Evolutionary conservation across 2,113 vertebrate genomes (phyloP), one percentile per base, ranked within the genome.

Genomic region (Brachirus orientalis): DNA sequence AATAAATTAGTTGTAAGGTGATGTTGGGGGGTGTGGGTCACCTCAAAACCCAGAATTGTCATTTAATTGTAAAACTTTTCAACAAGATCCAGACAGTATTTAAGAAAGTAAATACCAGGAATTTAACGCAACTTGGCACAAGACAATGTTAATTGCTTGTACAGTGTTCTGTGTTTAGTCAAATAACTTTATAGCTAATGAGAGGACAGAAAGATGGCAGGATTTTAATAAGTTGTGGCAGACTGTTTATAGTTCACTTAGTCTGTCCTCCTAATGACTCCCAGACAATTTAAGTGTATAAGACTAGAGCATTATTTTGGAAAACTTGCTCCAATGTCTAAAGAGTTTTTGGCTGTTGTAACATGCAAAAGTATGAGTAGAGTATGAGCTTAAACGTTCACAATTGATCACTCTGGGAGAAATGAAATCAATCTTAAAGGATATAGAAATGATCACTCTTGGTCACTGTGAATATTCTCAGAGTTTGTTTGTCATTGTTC

Each of bases 131-230:
- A 56, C 64, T 47, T 41, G 22, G 14, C 50, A 71, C 16, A 9
- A 77, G 38, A 38, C 52, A 77, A 76, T 76, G 79, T 79, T 64
- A 86, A 87, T 87, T 80, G 69, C 78, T 74, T 61, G 36, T n/a
- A n/a, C n/a, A n/a, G 73, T 76, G 73, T 71, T 82, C 41, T 55
- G 65, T 47, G 69, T 36, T 70, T 41, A 62, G 57, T 58, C 14
- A 65, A 74, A 62, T 6, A 69, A 65, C 22, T 40, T 44, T 53
- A 17, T 51, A 38, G 72, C 59, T 58, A 55, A 60, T 64, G 35
- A 58, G 16, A 43, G 19, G n/a, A 17, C 43, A 37, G 51, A 53
- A 35, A 61, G 7, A 61, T 60, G 48, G 38, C 52, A 33, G 18
- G 16, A 41, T 47, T 63, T 64, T 55, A 68, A 59, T 64, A 59